Evolutionary conservation across 2,888 invertebrate genomes (phyloP), one percentile per base, ranked within the genome.

Genomic region (Heteromurus nitidus): DNA sequence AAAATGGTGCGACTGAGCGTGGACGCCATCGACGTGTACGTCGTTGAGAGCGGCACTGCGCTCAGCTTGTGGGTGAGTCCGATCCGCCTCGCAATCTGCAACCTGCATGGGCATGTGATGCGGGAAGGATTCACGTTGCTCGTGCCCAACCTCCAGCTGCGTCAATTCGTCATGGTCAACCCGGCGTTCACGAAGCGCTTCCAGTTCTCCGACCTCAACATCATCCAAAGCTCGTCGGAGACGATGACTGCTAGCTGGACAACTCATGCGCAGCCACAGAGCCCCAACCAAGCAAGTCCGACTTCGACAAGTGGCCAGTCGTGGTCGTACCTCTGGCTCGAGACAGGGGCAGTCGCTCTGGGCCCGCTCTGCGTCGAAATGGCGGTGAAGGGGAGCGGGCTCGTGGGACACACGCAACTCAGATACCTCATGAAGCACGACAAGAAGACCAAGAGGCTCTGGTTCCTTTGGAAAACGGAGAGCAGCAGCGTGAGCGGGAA

Each of bases 81-180:
- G 1, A 92, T 97, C 42, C 92, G 97, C 67, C 89, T 97, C 82
- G 94, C 97, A 24, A 95, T 94, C 64, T 98, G 98, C 88, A 98
- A 98, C 90, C 91, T 98, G n/a, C 98, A 98, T 88, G 97, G 97
- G 0, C 93, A 95, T 85, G 95, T 95, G 88, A 96, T 96, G 36
- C 95, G 95, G 86, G 94, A 95, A 1, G 98, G 98, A 0, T 92
- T 97, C 30, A 97, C 97, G 2, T 95, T 94, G 5, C 91, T 98
- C 62, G 89, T 98, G 82, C 95, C 96, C 0, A 93, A 93, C 84
- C 92, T 96, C 83, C 90, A 92, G 80, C 87, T 94, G 68, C 91
- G 92, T 30, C 93, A 94, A 88, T 93, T 93, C 88, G 92, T 94
- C 85, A 85, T 85, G 85, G 87, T 87, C 0, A 87, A 87, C 70